Evolutionary conservation across 2,113 vertebrate genomes (phyloP), one percentile per base, ranked within the genome.

Genomic region (Arenaria interpres): DNA sequence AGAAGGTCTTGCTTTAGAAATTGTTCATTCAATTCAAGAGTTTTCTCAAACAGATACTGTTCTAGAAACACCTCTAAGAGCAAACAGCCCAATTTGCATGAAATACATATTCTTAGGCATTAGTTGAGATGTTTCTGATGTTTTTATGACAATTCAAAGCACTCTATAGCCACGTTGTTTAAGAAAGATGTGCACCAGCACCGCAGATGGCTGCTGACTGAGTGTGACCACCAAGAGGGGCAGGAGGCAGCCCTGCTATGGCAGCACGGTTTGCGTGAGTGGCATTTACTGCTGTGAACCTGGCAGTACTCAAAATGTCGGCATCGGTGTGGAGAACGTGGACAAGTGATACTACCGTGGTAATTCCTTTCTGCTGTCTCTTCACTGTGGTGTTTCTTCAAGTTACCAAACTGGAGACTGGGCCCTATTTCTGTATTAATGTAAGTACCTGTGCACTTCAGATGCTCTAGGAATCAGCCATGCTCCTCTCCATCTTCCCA

Each of bases 191-290:
- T 27, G 17, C 39, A 2, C 19, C 18, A 30, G 14, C 35, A 54
- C 3, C 0, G 2, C 30, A 48, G 87, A 11, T 0, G 0, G 69
- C 79, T 8, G 7, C 56, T 19, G 51, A 51, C 66, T 77, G 20
- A 0, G 21, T 3, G 24, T 1, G 12, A 2, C 16, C 4, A 12
- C 28, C 1, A 1, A 2, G 16, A 20, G 0, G 17, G 4, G 10
- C 63, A 45, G 74, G 53, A 63, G 37, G 51, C 8, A 10, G 72
- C 45, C 51, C 56, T 56, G 33, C 21, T 0, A 1, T 2, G 3
- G 37, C 33, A 43, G 19, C 39, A n/a, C 1, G 2, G 32, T n/a
- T 41, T 20, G 20, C 2, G 3, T 1, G 2, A 27, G 23, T 18
- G 50, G 25, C 17, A 3, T 63, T 66, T 48, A 2, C 45, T 41